phyloP scores from a whole-genome alignment of 2,113 vertebrate species.

The Athene noctua region DNA sequence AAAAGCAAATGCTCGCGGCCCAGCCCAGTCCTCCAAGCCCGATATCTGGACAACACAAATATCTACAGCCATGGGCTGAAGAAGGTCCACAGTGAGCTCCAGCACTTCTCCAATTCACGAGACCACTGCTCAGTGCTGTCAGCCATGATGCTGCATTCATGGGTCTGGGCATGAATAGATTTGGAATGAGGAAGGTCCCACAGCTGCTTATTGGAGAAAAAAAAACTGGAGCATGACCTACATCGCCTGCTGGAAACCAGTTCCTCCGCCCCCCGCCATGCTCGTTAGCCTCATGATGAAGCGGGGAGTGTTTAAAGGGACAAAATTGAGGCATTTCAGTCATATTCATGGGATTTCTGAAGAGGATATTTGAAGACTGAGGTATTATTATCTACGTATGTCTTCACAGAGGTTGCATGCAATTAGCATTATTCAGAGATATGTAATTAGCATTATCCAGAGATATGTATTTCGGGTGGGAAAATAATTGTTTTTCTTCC shows the following conservation, averaged over 20 bases:
- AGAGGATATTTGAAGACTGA: not conserved
- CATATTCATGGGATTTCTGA: not conserved
- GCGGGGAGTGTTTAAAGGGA: not conserved
- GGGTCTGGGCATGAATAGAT: not conserved
- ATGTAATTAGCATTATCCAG: conserved; percentile 4
- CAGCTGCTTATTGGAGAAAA: not conserved
- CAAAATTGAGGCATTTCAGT: not conserved
- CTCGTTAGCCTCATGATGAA: not conserved
- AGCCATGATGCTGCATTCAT: fast-evolving
- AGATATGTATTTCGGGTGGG: not conserved
- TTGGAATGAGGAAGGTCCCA: not conserved
- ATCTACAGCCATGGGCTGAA: not conserved
- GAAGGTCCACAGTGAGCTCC: not conserved
- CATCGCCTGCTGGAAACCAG: not conserved
- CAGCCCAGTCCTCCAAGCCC: not conserved
- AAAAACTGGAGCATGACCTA: not conserved
- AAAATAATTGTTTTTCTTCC: not conserved
- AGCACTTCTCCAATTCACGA: fast-evolving
- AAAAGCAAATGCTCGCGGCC: not conserved
- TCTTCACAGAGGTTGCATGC: not conserved
- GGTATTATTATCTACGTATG: conserved; percentile 2
- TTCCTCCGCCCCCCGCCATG: not conserved
- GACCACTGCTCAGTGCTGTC: fast-evolving
- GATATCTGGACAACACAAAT: not conserved
- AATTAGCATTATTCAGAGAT: conserved; percentile 33